A percentile compares a stretch with the other conserved stretches of the same genome.
Evolutionary conservation across 2,888 invertebrate genomes (phyloP).

Genomic region (Stenodema calcarata): DNA sequence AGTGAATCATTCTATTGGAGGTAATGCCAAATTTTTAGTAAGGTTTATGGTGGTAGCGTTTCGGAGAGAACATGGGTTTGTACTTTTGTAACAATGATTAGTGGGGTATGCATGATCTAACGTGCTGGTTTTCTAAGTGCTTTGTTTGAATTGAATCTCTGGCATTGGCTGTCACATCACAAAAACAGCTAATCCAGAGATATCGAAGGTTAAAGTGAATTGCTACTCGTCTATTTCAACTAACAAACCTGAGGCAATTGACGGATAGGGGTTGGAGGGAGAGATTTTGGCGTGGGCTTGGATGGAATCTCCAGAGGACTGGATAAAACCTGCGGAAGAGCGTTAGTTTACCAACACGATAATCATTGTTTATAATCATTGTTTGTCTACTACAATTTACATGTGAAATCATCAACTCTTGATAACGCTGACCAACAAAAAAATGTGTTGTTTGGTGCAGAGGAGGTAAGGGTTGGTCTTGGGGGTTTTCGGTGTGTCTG

Average conservation of each 20-base stretch:
- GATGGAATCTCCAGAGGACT: neutral
- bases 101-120: neutral
- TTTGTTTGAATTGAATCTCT: neutral
- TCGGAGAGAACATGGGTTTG: no score
- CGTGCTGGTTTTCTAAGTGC: neutral
- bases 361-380: neutral
- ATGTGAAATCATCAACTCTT: no score
- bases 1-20: no score
- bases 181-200: neutral
- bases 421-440: no score
- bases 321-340: constrained; percentile 9
- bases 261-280: constrained; percentile 36
- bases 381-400: no score
- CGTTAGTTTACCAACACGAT: neutral
- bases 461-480: no score
- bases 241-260: constrained; percentile 40
- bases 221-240: neutral
- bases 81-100: no score
- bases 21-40: no score
- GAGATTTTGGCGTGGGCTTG: constrained; percentile 34
- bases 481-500: no score
- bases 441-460: no score
- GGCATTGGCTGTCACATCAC: neutral
- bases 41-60: no score
- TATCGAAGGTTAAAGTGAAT: neutral